Conservation (phyloP, 35 echinoderm and acorn worm genomes). For the Lytechinus pictus region DNA sequence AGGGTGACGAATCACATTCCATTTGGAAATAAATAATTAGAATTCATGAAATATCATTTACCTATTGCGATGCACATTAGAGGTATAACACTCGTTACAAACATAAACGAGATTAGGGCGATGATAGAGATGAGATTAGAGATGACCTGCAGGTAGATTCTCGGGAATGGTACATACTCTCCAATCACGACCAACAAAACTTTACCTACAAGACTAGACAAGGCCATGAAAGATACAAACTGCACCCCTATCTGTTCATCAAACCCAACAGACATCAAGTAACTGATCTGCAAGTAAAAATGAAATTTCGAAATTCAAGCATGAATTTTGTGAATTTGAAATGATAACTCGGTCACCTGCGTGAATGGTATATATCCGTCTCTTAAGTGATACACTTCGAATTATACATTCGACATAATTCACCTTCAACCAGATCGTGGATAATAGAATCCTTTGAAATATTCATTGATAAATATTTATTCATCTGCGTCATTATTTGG, state of each 20-base stretch:
- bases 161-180: constrained; percentile 25
- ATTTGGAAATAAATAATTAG: too few species aligned
- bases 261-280: constrained; percentile 29
- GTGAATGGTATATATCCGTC: too few species aligned
- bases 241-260: not conserved
- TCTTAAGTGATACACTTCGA: too few species aligned
- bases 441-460: too few species aligned
- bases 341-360: too few species aligned
- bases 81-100: not conserved
- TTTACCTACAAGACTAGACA: constrained; percentile 9
- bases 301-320: too few species aligned
- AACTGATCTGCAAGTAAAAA: not conserved
- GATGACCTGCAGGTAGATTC: not conserved
- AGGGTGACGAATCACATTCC: too few species aligned
- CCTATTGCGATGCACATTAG: not conserved
- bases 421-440: too few species aligned
- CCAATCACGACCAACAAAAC: not conserved
- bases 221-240: not conserved
- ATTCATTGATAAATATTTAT: too few species aligned
- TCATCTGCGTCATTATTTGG: too few species aligned
- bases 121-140: not conserved
- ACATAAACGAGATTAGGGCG: not conserved
- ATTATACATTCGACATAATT: too few species aligned
- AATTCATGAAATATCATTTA: not conserved
- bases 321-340: too few species aligned